Base-by-base conservation (phyloP, 2,113 vertebrate genomes). In the Leptobrachium leishanense region DNA sequence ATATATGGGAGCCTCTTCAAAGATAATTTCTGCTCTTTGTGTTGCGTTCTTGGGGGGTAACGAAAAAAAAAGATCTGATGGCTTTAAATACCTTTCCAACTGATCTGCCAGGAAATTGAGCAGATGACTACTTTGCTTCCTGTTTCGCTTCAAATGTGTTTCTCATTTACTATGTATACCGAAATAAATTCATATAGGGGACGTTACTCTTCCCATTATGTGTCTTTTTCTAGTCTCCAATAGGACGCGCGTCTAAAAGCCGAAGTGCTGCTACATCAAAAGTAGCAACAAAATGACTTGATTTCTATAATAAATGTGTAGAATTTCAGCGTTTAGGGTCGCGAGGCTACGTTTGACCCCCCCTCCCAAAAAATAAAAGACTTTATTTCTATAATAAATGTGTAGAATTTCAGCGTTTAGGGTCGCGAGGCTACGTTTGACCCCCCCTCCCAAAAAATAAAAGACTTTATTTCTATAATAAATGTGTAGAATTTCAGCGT, bases 51-150 rank as follows among this genome's bases (percentile, higher is more conserved):
- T 67, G 62, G 62, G 68, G 63, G 77, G 63, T 59, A 73, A 39
- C 12, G 77, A 74, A 74, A 31, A 31, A 31, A 31, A 31, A 86
- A 74, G 79, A 72, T 71, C 74, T 83, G n/a, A 68, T 84, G 72
- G 72, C 82, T 85, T 86, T 82, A 86, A 87, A 88, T 89, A 85
- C 85, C 88, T 89, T 89, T 86, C 86, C 88, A 83, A 83, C 42
- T 85, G 86, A 86, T 88, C 82, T 72, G 62, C 10, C 86, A 88
- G 89, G 88, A 90, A 89, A 88, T 83, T 86, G 84, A 88, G 85
- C 87, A 85, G 85, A 84, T 83, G 87, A 88, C 83, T 83, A 80
- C 78, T 86, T 85, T 84, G 85, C 85, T 90, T 92, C 88, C 90
- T 89, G 86, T 85, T 82, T 72, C 82, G 71, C 73, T 46, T 41